Evolutionary conservation across 2,113 vertebrate genomes (phyloP).

Genomic region (Alces alces): DNA sequence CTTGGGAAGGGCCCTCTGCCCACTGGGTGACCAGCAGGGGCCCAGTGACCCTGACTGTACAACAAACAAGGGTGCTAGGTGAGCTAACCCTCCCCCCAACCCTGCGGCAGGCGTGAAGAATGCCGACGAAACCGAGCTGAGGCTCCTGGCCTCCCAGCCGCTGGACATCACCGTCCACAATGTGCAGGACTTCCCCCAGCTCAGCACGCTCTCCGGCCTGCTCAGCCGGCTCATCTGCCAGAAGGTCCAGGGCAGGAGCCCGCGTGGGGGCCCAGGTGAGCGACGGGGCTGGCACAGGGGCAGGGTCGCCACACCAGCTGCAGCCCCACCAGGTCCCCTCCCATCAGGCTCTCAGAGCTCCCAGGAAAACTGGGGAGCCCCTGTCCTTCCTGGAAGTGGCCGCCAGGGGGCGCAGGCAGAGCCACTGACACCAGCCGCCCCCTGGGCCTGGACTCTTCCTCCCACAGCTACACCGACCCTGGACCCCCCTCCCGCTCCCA

Average conservation of each 20-base stretch:
- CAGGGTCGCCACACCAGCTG: fast-evolving
- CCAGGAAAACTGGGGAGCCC: neutral
- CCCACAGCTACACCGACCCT: constrained; percentile 29
- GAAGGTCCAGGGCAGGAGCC: constrained; percentile 85
- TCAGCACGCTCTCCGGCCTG: constrained; percentile 85
- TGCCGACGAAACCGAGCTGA: constrained; percentile 90
- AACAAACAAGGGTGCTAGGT: fast-evolving
- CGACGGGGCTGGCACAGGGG: fast-evolving
- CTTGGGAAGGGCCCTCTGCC: neutral
- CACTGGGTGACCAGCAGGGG: fast-evolving
- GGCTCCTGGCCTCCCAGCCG: constrained; percentile 89
- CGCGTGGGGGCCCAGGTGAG: constrained; percentile 68
- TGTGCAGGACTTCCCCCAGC: constrained; percentile 91
- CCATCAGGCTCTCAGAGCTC: neutral
- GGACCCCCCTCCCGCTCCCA: constrained; percentile 80
- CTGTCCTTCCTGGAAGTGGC: neutral
- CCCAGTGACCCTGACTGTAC: fast-evolving
- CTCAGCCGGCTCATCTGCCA: constrained; percentile 89
- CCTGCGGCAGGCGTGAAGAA: constrained; percentile 93
- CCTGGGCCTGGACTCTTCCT: neutral
- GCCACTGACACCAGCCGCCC: fast-evolving
- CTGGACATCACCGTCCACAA: constrained; percentile 91
- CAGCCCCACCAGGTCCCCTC: fast-evolving
- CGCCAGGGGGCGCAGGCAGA: neutral
- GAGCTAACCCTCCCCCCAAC: fast-evolving